Base-by-base conservation (phyloP, 2,113 vertebrate genomes). In the Penelope pileata region DNA sequence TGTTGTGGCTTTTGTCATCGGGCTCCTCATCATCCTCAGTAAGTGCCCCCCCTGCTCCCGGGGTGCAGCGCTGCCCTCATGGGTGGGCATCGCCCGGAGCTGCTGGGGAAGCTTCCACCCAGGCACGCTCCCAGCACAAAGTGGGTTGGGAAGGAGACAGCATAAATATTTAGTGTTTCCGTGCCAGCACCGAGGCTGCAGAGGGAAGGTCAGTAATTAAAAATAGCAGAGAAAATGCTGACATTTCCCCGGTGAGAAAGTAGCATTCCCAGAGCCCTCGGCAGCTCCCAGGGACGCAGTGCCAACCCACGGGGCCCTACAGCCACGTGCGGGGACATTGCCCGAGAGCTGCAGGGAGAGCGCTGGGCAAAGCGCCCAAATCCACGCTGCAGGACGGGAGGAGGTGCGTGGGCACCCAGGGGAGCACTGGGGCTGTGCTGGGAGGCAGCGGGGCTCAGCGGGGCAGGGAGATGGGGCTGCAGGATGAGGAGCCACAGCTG, bases 11-110 rank as follows among this genome's bases (percentile, higher is more conserved):
- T 99, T 99, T 86, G 58, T 98, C 8, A 15, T 99, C 24, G 98
- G 98, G 27, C 97, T 99, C 30, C 91, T 98, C 80, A 97, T 99
- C 79, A 97, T 99, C 73, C 98, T 99, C 96, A 98, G 98, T 99
- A 85, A 98, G 98, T 98, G 90, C 47, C 12, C 16, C 53, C 30
- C n/a, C n/a, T n/a, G n/a, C n/a, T n/a, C n/a, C n/a, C n/a, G n/a
- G n/a, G n/a, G n/a, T n/a, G n/a, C n/a, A n/a, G n/a, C n/a, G n/a
- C n/a, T n/a, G n/a, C n/a, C n/a, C n/a, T n/a, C n/a, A n/a, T n/a
- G n/a, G n/a, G 63, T 73, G 91, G 93, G 80, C 89, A 78, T 40
- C 3, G 5, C 40, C 75, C 2, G 6, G 27, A 15, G 53, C 19
- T 9, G 66, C 88, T 70, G 68, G 86, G 78, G 70, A 79, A 91